These are phyloP conservation scores for Xanthia togata DNA, from an alignment of 2,888 invertebrate species.

Conservation along the genomic window DNA sequence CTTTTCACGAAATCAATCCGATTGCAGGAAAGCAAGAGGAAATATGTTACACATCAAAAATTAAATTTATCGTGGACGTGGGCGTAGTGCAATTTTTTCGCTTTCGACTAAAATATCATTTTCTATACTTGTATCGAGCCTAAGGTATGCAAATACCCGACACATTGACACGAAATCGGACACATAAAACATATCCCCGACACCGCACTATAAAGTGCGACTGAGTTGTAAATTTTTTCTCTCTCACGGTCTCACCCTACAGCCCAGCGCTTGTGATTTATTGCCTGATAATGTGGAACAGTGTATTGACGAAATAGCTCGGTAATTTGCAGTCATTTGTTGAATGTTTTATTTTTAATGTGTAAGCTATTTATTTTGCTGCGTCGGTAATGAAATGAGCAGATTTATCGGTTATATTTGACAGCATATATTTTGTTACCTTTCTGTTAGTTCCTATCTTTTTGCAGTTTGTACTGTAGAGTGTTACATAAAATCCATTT, in stretches of 20 bases:
- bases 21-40: no score
- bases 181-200: slow-evolving; percentile 79
- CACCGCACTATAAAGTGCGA: slow-evolving; percentile 75
- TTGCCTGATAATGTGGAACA: slow-evolving; percentile 50
- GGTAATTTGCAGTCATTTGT: slow-evolving; percentile 39
- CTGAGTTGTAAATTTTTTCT: slow-evolving; percentile 60
- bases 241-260: slow-evolving; percentile 14
- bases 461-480: background rate
- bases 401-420: slow-evolving; percentile 20
- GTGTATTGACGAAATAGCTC: slow-evolving; percentile 39
- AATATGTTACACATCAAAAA: no score
- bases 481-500: background rate
- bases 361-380: slow-evolving; percentile 27
- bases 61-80: no score
- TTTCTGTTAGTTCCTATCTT: background rate
- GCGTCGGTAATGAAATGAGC: slow-evolving; percentile 10
- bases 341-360: slow-evolving; percentile 36
- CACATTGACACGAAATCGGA: slow-evolving; percentile 57
- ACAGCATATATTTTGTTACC: background rate
- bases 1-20: no score
- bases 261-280: slow-evolving; percentile 50
- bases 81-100: background rate
- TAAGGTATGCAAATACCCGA: slow-evolving; percentile 54
- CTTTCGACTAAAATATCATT: background rate
- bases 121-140: background rate